These are phyloP conservation scores for Darevskia mixta DNA, from an alignment of 2,797 vertebrate genomes.

Conservation along the genomic window DNA sequence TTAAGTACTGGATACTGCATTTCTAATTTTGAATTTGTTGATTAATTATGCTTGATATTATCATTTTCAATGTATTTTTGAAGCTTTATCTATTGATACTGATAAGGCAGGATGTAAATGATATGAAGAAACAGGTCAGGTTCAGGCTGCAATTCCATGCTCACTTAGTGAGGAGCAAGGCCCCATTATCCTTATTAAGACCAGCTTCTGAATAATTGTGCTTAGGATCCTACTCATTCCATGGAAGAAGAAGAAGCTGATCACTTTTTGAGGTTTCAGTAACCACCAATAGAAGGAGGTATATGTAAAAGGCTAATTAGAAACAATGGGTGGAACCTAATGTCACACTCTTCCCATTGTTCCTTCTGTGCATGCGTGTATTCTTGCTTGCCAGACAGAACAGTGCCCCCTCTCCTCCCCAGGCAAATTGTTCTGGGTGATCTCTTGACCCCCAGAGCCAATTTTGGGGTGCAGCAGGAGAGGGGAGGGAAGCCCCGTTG, in stretches of 20 bases:
- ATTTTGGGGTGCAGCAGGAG: no score
- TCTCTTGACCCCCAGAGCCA: no score
- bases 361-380: no score
- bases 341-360: no score
- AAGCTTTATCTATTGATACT: neutral
- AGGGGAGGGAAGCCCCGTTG: no score
- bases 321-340: neutral
- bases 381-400: no score
- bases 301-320: neutral
- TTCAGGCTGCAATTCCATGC: neutral
- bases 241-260: neutral
- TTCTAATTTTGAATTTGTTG: slow-evolving; percentile 1
- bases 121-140: neutral
- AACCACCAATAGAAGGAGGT: neutral
- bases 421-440: no score
- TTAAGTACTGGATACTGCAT: neutral
- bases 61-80: neutral
- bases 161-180: neutral
- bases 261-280: neutral
- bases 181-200: neutral
- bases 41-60: neutral
- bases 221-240: neutral
- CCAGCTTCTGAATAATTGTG: neutral
- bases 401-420: no score
- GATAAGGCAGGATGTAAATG: neutral